Conservation (phyloP, 2,888 invertebrate genomes). For the Thereva unica region DNA sequence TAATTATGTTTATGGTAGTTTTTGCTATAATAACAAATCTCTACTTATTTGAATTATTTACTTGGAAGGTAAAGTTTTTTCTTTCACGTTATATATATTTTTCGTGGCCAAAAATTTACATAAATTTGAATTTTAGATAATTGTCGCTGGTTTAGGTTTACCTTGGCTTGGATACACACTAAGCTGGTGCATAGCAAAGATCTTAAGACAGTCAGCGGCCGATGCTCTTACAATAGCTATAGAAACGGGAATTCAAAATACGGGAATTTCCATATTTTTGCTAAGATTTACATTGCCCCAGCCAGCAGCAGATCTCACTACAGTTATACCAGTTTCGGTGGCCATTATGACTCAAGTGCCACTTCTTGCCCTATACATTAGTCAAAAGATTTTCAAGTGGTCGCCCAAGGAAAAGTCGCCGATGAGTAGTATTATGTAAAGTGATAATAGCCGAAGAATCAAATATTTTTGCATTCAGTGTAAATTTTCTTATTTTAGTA, state of each 20-base stretch:
- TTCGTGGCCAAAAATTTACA: constrained; percentile 11
- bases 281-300: constrained; percentile 78
- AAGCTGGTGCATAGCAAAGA: constrained; percentile 68
- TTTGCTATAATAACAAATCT: constrained; percentile 89
- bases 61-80: constrained; percentile 73
- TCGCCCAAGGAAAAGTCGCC: no score
- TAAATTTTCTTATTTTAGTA: no score
- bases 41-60: constrained; percentile 85
- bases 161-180: constrained; percentile 80
- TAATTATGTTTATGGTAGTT: constrained; percentile 80
- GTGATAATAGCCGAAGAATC: no score
- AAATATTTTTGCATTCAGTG: no score
- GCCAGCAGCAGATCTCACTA: constrained; percentile 87
- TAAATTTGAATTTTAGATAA: constrained; percentile 63
- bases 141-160: constrained; percentile 76
- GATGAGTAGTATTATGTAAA: no score
- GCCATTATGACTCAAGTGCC: constrained; percentile 95
- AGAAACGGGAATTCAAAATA: constrained; percentile 93
- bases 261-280: constrained; percentile 88
- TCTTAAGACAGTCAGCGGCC: constrained; percentile 65
- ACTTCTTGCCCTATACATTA: constrained; percentile 65
- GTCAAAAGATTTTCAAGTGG: constrained; percentile 57
- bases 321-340: constrained; percentile 87
- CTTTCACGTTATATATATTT: constrained; percentile 14
- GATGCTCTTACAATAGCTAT: constrained; percentile 88